These are phyloP conservation scores for Falco punctatus DNA, from an alignment of 2,113 vertebrate species.

Conservation along the genomic window DNA sequence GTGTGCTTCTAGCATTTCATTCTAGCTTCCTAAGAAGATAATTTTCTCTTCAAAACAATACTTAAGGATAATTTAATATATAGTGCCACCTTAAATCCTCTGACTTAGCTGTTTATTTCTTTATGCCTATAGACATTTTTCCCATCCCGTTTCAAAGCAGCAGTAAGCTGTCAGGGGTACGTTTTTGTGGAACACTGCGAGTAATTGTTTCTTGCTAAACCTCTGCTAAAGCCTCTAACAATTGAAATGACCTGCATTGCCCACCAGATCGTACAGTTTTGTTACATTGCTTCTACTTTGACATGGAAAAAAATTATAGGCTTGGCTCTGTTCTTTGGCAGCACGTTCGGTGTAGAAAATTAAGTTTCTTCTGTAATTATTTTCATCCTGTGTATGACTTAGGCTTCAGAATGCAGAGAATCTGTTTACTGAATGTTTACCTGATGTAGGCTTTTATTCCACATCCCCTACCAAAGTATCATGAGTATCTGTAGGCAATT, in stretches of 20 bases:
- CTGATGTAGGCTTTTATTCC: slow-evolving; percentile 56
- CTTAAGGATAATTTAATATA: not conserved
- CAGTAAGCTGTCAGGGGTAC: not conserved
- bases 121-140: not conserved
- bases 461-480: slow-evolving; percentile 22
- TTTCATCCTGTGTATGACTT: slow-evolving; percentile 30
- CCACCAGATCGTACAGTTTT: not conserved
- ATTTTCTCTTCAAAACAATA: not conserved
- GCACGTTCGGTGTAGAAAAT: slow-evolving; percentile 47
- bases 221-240: slow-evolving; percentile 20
- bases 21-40: not conserved
- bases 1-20: not conserved
- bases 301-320: not conserved
- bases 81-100: not conserved
- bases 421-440: slow-evolving; percentile 62
- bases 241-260: not conserved
- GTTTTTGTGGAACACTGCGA: not conserved
- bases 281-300: slow-evolving; percentile 17
- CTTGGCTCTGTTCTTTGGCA: slow-evolving; percentile 26
- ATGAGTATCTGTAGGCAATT: slow-evolving; percentile 46
- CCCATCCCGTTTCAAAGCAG: not conserved
- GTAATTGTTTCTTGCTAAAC: not conserved
- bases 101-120: slow-evolving; percentile 32
- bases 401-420: slow-evolving; percentile 52
- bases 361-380: slow-evolving; percentile 39